These are phyloP conservation scores for Acanthornis magna DNA, from an alignment of 2,797 vertebrate genomes.

Conservation along the genomic window DNA sequence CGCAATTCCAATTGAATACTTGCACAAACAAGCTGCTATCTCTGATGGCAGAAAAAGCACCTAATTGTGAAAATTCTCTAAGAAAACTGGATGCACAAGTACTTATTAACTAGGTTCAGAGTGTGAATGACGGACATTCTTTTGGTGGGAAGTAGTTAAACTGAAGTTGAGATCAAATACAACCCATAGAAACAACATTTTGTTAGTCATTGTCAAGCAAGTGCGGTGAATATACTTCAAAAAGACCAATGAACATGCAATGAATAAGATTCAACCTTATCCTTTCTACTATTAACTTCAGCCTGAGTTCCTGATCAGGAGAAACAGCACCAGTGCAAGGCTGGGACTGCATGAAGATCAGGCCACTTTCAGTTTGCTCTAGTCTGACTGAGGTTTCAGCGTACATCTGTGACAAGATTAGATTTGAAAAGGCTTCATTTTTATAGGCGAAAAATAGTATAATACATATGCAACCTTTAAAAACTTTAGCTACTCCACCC, in stretches of 20 bases:
- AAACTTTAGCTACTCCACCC: not conserved
- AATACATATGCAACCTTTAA: not conserved
- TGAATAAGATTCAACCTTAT: constrained; percentile 39
- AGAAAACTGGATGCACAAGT: not conserved
- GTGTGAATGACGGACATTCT: not conserved
- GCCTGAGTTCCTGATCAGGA: not conserved
- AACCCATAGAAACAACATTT: constrained; percentile 45
- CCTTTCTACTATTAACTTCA: constrained; percentile 19
- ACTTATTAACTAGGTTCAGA: not conserved
- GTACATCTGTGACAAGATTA: not conserved
- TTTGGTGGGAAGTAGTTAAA: constrained; percentile 59
- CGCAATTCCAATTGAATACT: not conserved
- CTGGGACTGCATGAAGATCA: not conserved
- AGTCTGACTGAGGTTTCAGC: not conserved
- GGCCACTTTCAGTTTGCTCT: not conserved
- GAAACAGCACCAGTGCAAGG: not conserved
- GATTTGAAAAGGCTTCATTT: not conserved
- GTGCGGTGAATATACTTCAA: constrained; percentile 13
- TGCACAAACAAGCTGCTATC: not conserved
- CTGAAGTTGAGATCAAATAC: constrained; percentile 56
- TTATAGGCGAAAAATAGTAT: not conserved
- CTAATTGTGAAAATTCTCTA: not conserved
- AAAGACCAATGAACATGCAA: constrained; percentile 30
- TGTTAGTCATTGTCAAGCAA: constrained; percentile 24
- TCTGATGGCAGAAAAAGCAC: not conserved